Base-by-base conservation (phyloP, 1,140 invertebrate species). In the Pseudomyrmex pallidus region DNA sequence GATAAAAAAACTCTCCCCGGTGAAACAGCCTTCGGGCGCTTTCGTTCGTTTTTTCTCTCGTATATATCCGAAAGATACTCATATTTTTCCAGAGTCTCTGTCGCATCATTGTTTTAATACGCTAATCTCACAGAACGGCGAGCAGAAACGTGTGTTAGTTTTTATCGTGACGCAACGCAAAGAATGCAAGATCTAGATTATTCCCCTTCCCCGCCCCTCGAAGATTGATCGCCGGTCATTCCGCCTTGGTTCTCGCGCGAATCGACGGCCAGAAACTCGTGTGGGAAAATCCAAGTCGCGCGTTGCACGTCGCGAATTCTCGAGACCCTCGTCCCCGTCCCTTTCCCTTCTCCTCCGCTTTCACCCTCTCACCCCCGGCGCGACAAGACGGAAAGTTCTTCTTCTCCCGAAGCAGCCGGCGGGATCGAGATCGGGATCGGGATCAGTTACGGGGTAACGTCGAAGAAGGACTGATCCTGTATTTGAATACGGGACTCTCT, bases 401-500 rank as follows among this genome's bases (percentile, higher is more conserved):
- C 90, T 88, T 91, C 87, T 90, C 91, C 85, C 78, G 91, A 90
- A 92, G 90, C 90, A 91, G 86, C 88, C 87, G 87, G 91, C 86
- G 88, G 91, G 90, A 91, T 90, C 85, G 88, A 86, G 85, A 90
- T 88, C 90, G 85, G 85, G 84, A 92, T 93, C 91, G 87, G 91
- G 92, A 94, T 94, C 92, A 93, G 92, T 87, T 91, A 85, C 85
- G 88, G 88, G 91, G 66, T 80, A 91, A 92, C 91, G 91, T 91
- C 90, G 91, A 90, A 91, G 91, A 90, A 92, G 90, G 87, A 90
- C 93, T 94, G 92, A 94, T 94, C 93, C 92, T 94, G 92, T 94
- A 94, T 94, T 94, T 94, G 94, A 94, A 94, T 94, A 94, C 93
- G 93, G 91, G 91, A 93, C 87, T 89, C 87, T 90, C 73, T 84